These are phyloP conservation scores for Fulmarus glacialis DNA, from an alignment of 2,113 vertebrate species.

Conservation along the genomic window DNA sequence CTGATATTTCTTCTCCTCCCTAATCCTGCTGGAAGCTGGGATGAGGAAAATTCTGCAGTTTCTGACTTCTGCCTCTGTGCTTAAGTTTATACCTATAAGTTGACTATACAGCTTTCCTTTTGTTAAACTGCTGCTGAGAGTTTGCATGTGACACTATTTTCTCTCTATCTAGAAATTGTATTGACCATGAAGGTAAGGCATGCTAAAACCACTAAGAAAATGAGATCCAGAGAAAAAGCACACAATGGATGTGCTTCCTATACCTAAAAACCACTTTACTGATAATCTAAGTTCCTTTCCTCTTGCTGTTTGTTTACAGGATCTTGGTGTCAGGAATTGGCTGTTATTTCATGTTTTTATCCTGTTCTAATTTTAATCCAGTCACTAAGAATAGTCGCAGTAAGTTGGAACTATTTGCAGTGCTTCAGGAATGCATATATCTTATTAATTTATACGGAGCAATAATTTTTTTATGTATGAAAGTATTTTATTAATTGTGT, in stretches of 20 bases:
- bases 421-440: neutral
- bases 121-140: neutral
- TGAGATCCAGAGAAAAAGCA: neutral
- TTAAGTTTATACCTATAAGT: neutral
- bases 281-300: neutral
- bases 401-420: neutral
- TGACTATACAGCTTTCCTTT: neutral
- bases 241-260: neutral
- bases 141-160: neutral
- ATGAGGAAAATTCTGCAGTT: neutral
- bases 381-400: neutral
- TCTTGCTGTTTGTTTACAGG: slow-evolving; percentile 12
- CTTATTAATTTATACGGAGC: neutral
- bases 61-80: neutral
- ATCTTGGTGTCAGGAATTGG: neutral
- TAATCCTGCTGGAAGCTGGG: neutral
- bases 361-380: slow-evolving; percentile 14
- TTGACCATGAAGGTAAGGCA: neutral
- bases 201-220: neutral
- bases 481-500: neutral
- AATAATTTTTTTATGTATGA: neutral
- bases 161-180: neutral
- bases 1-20: neutral
- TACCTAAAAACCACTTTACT: neutral
- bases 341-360: neutral